Conservation (phyloP, 2,888 invertebrate genomes). For the Pheosia tremula region DNA sequence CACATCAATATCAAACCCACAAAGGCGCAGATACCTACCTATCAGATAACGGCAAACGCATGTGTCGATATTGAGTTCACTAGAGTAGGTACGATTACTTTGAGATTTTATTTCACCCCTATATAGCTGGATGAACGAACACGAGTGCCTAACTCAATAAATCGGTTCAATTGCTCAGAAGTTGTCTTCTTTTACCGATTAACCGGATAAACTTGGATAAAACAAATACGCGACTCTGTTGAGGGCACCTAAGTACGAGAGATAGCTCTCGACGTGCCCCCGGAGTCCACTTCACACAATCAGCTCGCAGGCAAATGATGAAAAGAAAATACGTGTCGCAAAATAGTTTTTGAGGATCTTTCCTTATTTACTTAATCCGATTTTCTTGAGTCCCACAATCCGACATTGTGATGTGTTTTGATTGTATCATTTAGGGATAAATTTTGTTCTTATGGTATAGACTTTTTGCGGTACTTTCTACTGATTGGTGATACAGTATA, state of each 20-base stretch:
- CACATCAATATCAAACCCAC: constrained; percentile 7
- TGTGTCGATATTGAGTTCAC: constrained; percentile 19
- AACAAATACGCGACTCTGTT: constrained; percentile 38
- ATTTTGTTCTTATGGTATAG: neutral
- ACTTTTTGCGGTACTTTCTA: neutral
- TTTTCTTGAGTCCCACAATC: constrained; percentile 21
- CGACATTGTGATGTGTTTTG: constrained; percentile 22
- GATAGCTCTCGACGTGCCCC: constrained; percentile 12
- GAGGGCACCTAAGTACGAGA: constrained; percentile 13
- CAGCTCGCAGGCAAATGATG: constrained; percentile 34
- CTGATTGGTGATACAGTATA: neutral
- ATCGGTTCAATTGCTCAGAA: constrained; percentile 36
- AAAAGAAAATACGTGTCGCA: constrained; percentile 28
- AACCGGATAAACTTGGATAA: constrained; percentile 41
- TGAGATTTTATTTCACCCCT: constrained; percentile 36
- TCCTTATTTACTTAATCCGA: constrained; percentile 22
- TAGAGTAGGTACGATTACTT: constrained; percentile 18
- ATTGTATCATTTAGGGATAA: constrained; percentile 22
- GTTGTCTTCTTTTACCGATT: constrained; percentile 49
- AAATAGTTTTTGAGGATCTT: constrained; percentile 20
- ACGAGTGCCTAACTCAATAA: constrained; percentile 47
- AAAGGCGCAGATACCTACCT: constrained; percentile 11
- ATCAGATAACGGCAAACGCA: constrained; percentile 13
- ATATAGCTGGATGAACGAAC: constrained; percentile 38
- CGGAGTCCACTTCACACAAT: constrained; percentile 27